Evolutionary conservation across 64 coral and sea anemone genomes (phyloP).

Genomic region (Catalaphyllia jardinei): DNA sequence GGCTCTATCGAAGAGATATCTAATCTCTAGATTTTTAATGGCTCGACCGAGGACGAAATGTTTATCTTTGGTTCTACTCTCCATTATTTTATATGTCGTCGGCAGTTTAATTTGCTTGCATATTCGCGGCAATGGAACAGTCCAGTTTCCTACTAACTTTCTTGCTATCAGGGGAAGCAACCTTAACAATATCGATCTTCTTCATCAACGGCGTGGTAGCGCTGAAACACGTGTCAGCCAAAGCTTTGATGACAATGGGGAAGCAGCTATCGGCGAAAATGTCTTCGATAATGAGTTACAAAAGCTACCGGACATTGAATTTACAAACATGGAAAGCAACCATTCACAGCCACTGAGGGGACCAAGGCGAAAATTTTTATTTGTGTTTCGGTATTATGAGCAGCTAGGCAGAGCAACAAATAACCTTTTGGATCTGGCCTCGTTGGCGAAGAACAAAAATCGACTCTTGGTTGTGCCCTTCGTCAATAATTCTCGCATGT

Average conservation of each 20-base stretch:
- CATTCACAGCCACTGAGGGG: background rate
- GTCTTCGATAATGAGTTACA: background rate
- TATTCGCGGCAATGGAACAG: background rate
- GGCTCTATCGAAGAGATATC: slow-evolving; percentile 28
- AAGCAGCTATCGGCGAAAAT: background rate
- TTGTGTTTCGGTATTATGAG: slow-evolving; percentile 99
- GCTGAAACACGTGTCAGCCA: background rate
- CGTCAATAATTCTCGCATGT: slow-evolving; percentile 99
- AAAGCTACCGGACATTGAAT: background rate
- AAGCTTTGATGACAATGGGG: background rate
- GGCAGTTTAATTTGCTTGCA: slow-evolving; percentile 20
- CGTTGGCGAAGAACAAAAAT: slow-evolving; percentile 74
- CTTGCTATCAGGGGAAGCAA: background rate
- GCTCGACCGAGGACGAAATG: slow-evolving; percentile 39
- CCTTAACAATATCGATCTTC: background rate
- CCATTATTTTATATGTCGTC: slow-evolving; percentile 18
- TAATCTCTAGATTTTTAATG: slow-evolving; percentile 34
- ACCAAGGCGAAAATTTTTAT: slow-evolving; percentile 77
- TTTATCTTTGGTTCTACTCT: slow-evolving; percentile 4
- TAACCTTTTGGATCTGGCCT: slow-evolving; percentile 85
- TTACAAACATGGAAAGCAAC: background rate
- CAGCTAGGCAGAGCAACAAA: slow-evolving; percentile 91
- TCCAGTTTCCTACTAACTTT: background rate
- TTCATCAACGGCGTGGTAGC: background rate
- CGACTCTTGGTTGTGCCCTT: slow-evolving; percentile 83